Evolutionary conservation across 2,888 invertebrate genomes (phyloP), one percentile per base, ranked within the genome.

Genomic region (Morinoia aosen): DNA sequence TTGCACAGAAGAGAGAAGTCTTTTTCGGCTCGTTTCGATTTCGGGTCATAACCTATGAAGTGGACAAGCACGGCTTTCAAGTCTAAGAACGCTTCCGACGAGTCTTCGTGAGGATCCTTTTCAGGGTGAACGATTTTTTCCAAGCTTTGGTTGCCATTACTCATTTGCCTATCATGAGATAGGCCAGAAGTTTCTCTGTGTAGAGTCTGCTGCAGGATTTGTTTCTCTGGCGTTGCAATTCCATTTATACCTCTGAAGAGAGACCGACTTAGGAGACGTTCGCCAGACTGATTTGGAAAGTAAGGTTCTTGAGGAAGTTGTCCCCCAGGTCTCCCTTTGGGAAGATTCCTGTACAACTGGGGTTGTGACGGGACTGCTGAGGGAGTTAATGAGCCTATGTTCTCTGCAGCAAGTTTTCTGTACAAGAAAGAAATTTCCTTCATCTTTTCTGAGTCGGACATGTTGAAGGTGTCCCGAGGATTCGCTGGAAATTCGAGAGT

Each of bases 1-100:
- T 57, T 93, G 93, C 93, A 93, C 33, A 57, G 7, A 11, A 93
- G 39, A 57, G 56, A 93, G 57, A 93, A 57, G 48, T 93, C 57
- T 93, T 93, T 93, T n/a, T 93, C 93, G 11, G 56, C 57, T 5
- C 57, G 3, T 33, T 57, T 93, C 11, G 93, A 56, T 39, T 57
- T 56, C 11, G 93, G 11, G 12, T 93, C 93, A 57, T 33, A 16
- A 25, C 93, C 93, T 57, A 93, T 93, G 93, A 57, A 93, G 57
- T 93, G 93, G 56, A 93, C 90, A 90, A 90, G n/a, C 40, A 90
- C 90, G 8, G 90, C 90, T 19, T 90, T 90, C 90, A 90, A 90
- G 90, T 90, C 90, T 39, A 40, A 12, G 19, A 12, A 48, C 0
- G 40, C 16, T 40, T 90, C 90, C 14, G 90, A 40, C 39, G 48